Percentiles rank a stretch among this genome's conserved stretches.
Conservation (phyloP, 30 jellyfish, hydroid and myxozoan genomes). For the Mastigias papua region DNA sequence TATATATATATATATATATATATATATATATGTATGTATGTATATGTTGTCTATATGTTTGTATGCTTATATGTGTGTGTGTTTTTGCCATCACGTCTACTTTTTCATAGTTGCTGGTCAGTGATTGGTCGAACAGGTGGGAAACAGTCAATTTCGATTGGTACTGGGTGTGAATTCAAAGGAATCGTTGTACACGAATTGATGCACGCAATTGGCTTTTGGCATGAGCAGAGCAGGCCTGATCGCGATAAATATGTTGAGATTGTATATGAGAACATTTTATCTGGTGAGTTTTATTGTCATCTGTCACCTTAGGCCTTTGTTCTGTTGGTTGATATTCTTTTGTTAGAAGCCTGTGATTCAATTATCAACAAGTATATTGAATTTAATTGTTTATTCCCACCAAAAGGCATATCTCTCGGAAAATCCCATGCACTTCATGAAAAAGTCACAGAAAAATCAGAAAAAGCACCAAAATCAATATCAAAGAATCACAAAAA, state of each 20-base stretch:
- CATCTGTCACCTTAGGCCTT: no score
- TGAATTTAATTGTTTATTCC: no score
- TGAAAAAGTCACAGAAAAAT: no score
- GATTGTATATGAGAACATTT: constrained; percentile 53
- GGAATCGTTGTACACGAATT: constrained; percentile 78
- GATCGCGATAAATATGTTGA: constrained; percentile 61
- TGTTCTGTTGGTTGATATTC: background rate
- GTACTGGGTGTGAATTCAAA: constrained; percentile 77
- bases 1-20: no score
- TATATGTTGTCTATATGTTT: no score
- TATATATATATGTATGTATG: no score
- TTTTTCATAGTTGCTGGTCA: constrained; percentile 76
- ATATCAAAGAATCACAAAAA: no score
- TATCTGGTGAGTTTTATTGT: constrained; percentile 51
- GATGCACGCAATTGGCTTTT: constrained; percentile 83
- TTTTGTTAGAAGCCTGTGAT: background rate
- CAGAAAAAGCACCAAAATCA: no score
- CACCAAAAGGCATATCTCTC: no score
- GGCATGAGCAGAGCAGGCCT: constrained; percentile 85
- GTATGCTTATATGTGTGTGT: no score
- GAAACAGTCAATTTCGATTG: constrained; percentile 74
- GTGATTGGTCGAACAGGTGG: constrained; percentile 91
- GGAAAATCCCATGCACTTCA: no score
- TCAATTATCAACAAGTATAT: no score
- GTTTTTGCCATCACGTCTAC: background rate